Evolutionary conservation across 2,797 vertebrate genomes (phyloP).

Genomic region (Melanotaenia nigrans): DNA sequence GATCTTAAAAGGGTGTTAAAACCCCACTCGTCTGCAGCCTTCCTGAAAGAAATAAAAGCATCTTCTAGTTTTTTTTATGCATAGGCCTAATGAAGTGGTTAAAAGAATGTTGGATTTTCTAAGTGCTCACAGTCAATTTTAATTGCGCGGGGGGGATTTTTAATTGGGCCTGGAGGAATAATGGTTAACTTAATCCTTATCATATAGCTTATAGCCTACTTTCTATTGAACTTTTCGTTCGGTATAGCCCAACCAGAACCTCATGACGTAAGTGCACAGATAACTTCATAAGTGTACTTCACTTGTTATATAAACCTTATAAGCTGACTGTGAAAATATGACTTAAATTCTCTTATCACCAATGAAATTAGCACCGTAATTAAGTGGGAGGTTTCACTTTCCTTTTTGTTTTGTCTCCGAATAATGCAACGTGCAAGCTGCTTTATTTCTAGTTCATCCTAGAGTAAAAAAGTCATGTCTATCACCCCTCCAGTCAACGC

Average conservation of each 20-base stretch:
- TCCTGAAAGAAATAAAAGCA: constrained; percentile 83
- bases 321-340: neutral
- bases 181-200: constrained; percentile 62
- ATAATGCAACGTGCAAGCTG: neutral
- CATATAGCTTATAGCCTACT: constrained; percentile 64
- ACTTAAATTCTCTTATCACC: neutral
- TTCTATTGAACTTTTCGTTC: constrained; percentile 35
- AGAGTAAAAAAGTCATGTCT: constrained; percentile 1
- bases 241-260: neutral
- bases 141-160: constrained; percentile 87
- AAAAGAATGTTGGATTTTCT: constrained; percentile 87
- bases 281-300: neutral
- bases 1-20: constrained; percentile 89
- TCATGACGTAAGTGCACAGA: neutral
- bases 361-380: neutral
- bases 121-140: constrained; percentile 90
- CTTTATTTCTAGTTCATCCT: constrained; percentile 19
- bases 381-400: neutral
- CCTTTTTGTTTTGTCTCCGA: neutral
- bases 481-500: constrained; percentile 12
- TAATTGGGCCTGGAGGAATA: constrained; percentile 87
- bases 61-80: constrained; percentile 80
- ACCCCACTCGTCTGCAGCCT: constrained; percentile 87
- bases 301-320: neutral
- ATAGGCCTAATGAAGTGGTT: constrained; percentile 88